Base-by-base conservation (phyloP, 1,140 invertebrate genomes). In the Druon quercuslanigerum region DNA sequence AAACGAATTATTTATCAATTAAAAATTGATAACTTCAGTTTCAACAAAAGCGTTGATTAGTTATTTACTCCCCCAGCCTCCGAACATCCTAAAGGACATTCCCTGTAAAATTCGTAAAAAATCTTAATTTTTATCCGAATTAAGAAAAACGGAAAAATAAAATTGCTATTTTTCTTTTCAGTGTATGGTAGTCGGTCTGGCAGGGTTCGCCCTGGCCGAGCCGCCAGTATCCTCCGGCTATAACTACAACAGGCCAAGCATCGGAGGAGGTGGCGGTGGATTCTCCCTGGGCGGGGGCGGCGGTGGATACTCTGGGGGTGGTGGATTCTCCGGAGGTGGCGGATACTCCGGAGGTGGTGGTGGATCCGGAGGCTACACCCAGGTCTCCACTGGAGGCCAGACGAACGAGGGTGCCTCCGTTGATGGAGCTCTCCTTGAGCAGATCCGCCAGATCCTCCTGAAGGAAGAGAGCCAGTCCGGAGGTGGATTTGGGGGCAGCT, bases 391-490 rank as follows among this genome's bases (percentile, higher is more conserved):
- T 66, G 95, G 95, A 73, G 93, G 94, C 86, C 94, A 95, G 82
- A 95, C 94, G 72, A 95, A 92, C 79, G 96, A 97, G 87, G 96
- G 96, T 70, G 94, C 95, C 83, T 93, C 94, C 88, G 95, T 97
- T 66, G 96, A 96, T 90, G 93, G 93, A 54, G 93, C 94, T 77
- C 93, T 96, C 73, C 92, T 96, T 72, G 95, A 96, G 86, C 95
- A 96, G 88, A 95, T 97, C 83, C 94, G 95, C 82, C 94, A 96
- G 89, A 96, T 96, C 86, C 92, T 96, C 71, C 92, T 96, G 77
- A 95, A 95, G 86, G 95, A 96, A 88, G 96, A 97, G 90, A 93
- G 94, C 40, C 92, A 92, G 73, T 81, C 79, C 19, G 89, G 90
- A 11, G 89, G 91, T 60, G 88, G 89, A 17, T 87, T 88, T 76